A percentile compares a stretch with the other conserved stretches of the same genome.
phyloP scores from a whole-genome alignment of 2,797 vertebrate species.

The Arnoldichthys spilopterus region DNA sequence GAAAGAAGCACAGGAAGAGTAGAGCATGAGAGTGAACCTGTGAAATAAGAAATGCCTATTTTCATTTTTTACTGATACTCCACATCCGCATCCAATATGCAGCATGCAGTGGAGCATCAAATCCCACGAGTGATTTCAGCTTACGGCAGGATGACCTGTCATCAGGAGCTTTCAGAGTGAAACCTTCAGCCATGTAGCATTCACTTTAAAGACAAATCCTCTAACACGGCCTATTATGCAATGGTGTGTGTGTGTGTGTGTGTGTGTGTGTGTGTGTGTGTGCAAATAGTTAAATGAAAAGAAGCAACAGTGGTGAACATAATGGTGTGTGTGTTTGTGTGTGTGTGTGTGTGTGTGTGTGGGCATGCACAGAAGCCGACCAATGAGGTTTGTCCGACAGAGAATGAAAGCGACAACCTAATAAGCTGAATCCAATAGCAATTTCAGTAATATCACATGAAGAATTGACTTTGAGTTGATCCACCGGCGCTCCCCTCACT shows the following conservation, averaged over 20 bases:
- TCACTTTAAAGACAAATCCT: background rate
- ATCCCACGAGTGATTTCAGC: slow-evolving; percentile 8
- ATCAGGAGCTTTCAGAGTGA: slow-evolving; percentile 9
- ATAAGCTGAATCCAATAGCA: slow-evolving; percentile 58
- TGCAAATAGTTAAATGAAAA: slow-evolving; percentile 10
- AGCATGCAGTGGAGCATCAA: background rate
- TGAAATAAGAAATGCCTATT: slow-evolving; percentile 40
- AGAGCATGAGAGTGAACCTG: slow-evolving; percentile 3
- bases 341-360: slow-evolving; percentile 28
- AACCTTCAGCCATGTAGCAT: background rate
- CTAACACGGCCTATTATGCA: background rate
- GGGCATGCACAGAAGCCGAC: slow-evolving; percentile 1
- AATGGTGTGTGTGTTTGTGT: slow-evolving; percentile 28
- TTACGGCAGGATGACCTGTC: slow-evolving; percentile 6
- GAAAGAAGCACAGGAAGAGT: slow-evolving; percentile 5
- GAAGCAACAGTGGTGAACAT: slow-evolving; percentile 33
- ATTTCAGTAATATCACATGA: slow-evolving; percentile 57
- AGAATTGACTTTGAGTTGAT: slow-evolving; percentile 48
- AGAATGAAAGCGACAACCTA: slow-evolving; percentile 56
- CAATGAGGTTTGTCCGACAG: slow-evolving; percentile 44
- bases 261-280: slow-evolving; percentile 14
- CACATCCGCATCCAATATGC: slow-evolving; percentile 3
- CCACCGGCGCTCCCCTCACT: background rate
- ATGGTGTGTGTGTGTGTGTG: slow-evolving; percentile 17
- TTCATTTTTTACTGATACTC: slow-evolving; percentile 16